Evolutionary conservation across 2,797 vertebrate species (phyloP), one percentile per base, ranked within the genome.

Genomic region (Macropus fuliginosus): DNA sequence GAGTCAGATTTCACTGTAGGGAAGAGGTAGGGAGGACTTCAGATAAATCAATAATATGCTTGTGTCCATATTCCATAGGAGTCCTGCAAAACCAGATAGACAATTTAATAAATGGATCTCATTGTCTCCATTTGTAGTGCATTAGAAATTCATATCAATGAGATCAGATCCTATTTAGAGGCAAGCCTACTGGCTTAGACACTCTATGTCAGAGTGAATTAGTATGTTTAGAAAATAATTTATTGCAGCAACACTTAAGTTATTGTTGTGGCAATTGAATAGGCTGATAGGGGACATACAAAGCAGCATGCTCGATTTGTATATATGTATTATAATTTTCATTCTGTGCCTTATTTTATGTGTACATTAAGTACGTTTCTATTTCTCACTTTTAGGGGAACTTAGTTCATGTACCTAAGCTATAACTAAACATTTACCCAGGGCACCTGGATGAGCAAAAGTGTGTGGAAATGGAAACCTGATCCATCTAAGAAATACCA

Each of bases 161-260:
- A 98, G 95, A 98, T 93, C 95, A 98, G 95, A 97, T 97, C 94
- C 96, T 98, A 98, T 97, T 98, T 98, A 98, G 96, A 97, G 95
- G 93, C 0, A 0, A 98, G 96, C 46, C 93, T 98, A 96, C 97
- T 97, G 98, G 92, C 94, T 96, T 97, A 95, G 95, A 95, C 93
- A 98, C 94, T 97, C 94, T 95, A 91, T 97, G 98, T 98, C 98
- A 98, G 95, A 81, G 95, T 97, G 96, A 96, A 98, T 98, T 98
- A 97, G 57, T 96, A 94, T 98, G 92, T 96, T 98, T 95, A 98
- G 93, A 97, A 97, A 98, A 95, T 96, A 94, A 99, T 98, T 98
- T 97, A 94, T 91, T 98, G 90, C 98, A 98, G 98, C 98, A 98
- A 95, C 81, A 97, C 5, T 74, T 74, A 74, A 74, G 66, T 40